Evolutionary conservation across 2,797 vertebrate species (phyloP).

Genomic region (Scolopax rusticola): DNA sequence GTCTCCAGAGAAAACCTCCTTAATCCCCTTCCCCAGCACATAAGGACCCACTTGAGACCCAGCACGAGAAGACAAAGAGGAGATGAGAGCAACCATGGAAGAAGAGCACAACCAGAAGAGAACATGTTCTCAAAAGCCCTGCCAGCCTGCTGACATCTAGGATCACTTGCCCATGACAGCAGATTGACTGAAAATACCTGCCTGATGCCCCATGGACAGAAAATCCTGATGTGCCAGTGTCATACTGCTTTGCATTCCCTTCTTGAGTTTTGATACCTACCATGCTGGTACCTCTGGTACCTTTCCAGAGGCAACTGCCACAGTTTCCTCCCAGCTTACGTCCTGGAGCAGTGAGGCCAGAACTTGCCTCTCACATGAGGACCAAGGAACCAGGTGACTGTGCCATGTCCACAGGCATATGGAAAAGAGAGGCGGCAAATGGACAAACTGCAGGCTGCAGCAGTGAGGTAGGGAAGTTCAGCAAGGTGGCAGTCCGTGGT

Average conservation of each 20-base stretch:
- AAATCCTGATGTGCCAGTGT: not conserved
- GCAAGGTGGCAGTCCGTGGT: not conserved
- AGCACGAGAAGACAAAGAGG: not conserved
- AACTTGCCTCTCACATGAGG: not conserved
- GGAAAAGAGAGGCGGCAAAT: not conserved
- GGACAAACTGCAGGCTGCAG: not conserved
- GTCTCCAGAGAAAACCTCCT: not conserved
- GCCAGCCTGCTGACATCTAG: rapidly evolving
- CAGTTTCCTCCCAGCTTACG: not conserved
- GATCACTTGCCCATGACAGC: not conserved
- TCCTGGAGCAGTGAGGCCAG: not conserved
- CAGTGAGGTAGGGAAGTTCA: not conserved
- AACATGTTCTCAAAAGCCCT: not conserved
- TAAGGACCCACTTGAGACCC: not conserved
- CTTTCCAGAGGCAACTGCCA: not conserved
- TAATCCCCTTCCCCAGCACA: not conserved
- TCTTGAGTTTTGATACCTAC: not conserved
- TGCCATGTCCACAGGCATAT: not conserved
- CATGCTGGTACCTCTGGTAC: not conserved
- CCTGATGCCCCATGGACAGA: not conserved
- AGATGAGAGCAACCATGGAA: not conserved
- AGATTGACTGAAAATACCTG: not conserved
- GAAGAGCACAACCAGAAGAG: not conserved
- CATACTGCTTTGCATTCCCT: not conserved
- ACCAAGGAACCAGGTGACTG: not conserved